Evolutionary conservation across 2,113 vertebrate species (phyloP), one percentile per base, ranked within the genome.

Genomic region (Corythornis madagascariensis): DNA sequence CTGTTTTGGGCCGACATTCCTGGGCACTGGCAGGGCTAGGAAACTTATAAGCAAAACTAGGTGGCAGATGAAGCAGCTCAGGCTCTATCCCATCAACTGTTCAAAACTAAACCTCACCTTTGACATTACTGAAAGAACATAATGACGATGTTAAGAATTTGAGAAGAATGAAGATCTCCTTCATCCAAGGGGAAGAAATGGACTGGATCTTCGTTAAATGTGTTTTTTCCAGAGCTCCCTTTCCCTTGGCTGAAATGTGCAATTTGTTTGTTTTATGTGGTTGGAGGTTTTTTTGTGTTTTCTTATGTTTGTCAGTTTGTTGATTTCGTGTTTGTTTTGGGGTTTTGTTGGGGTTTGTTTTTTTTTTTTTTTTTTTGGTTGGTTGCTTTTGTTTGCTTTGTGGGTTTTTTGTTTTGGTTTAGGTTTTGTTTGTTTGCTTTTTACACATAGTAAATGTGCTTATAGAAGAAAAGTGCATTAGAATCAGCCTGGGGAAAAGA

Each of bases 401-500:
- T 16, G 33, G 13, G 45, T 19, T 47, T 47, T 47, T 19, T 47
- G 38, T 40, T 20, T 64, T 38, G 38, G 38, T 38, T 38, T 38
- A 38, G 38, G 38, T 47, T 47, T 19, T 47, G 38, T 47, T 21
- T 48, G 20, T 40, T 25, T 64, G 38, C 38, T 38, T 24, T 70
- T 71, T 4, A 60, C 35, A 21, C 35, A 79, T 35, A 3, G 26
- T 28, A 65, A 83, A 83, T 4, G 11, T 33, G 8, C 42, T 45
- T 10, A 40, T 6, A 40, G 28, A 76, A 91, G n/a, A 61, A 89
- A 83, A 8, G 9, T 48, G 42, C 11, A 88, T 66, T 47, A 60
- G 40, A 65, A 82, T 48, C 31, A 65, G 7, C 16, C n/a, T 42
- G 0, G 0, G 10, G 4, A 10, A 55, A 35, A 78, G 0, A 35